These are phyloP conservation scores for Bhutanitis thaidina DNA, from an alignment of 2,888 invertebrate species.

Conservation along the genomic window DNA sequence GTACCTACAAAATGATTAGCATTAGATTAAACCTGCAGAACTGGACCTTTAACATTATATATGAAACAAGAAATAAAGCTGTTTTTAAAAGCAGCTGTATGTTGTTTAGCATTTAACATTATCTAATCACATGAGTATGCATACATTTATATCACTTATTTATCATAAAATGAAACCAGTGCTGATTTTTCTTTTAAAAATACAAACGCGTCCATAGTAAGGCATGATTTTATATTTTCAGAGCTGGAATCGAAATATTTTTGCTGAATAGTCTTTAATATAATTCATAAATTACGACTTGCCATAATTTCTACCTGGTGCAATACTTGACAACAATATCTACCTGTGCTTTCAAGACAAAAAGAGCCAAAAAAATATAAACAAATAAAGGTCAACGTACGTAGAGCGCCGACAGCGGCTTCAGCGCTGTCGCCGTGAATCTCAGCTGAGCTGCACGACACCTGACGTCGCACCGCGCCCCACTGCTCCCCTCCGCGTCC, in stretches of 20 bases:
- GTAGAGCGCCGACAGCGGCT: slow-evolving; percentile 50
- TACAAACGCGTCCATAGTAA: too few species aligned
- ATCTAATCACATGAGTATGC: not conserved
- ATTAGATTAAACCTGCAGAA: not conserved
- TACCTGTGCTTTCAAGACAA: slow-evolving; percentile 20
- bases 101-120: not conserved
- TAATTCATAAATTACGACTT: not conserved
- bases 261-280: too few species aligned
- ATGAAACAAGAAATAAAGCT: not conserved
- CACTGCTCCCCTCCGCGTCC: slow-evolving; percentile 34
- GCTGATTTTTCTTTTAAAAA: too few species aligned
- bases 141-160: not conserved
- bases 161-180: too few species aligned
- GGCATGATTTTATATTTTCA: too few species aligned
- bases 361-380: slow-evolving; percentile 43
- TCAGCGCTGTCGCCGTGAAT: slow-evolving; percentile 52
- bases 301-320: slow-evolving; percentile 7
- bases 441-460: slow-evolving; percentile 64
- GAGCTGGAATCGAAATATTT: too few species aligned
- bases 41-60: not conserved
- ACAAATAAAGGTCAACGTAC: slow-evolving; percentile 74
- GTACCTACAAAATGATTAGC: not conserved
- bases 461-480: slow-evolving; percentile 56
- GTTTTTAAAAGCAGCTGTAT: not conserved
- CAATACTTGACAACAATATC: slow-evolving; percentile 4